phyloP scores from a whole-genome alignment of 2,888 invertebrate species.

The Omphaloscelis lunosa region DNA sequence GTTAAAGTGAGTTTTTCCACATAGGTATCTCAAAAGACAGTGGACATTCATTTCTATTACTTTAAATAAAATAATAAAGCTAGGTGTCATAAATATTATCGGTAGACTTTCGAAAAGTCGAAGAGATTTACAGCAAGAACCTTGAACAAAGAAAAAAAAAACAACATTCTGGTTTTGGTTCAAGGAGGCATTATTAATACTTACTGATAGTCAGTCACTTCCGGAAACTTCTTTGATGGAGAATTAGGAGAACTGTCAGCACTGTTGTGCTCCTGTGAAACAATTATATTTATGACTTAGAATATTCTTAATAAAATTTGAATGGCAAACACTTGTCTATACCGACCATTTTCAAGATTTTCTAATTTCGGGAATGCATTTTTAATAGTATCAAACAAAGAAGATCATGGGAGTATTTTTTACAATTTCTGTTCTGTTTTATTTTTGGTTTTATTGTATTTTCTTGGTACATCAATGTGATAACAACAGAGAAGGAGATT shows the following conservation, averaged over 20 bases:
- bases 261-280: slow-evolving; percentile 73
- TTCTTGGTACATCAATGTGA: slow-evolving; percentile 40
- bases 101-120: slow-evolving; percentile 24
- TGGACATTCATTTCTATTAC: not conserved
- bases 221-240: slow-evolving; percentile 73
- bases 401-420: not conserved
- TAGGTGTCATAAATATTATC: slow-evolving; percentile 1
- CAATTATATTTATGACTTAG: slow-evolving; percentile 2
- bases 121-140: slow-evolving; percentile 33
- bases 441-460: slow-evolving; percentile 27
- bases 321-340: slow-evolving; percentile 23
- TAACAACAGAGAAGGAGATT: slow-evolving; percentile 46
- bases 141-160: slow-evolving; percentile 66
- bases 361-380: slow-evolving; percentile 36
- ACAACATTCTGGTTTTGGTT: slow-evolving; percentile 46
- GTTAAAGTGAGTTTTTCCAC: not conserved
- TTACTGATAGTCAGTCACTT: slow-evolving; percentile 83
- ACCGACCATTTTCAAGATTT: slow-evolving; percentile 59
- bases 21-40: not conserved
- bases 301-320: not conserved
- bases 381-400: slow-evolving; percentile 11
- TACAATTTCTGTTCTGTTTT: not conserved
- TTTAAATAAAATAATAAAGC: not conserved
- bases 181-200: slow-evolving; percentile 61
- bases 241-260: slow-evolving; percentile 75